Evolutionary conservation across 2,888 invertebrate species (phyloP).

Genomic region (Tiliacea aurago): DNA sequence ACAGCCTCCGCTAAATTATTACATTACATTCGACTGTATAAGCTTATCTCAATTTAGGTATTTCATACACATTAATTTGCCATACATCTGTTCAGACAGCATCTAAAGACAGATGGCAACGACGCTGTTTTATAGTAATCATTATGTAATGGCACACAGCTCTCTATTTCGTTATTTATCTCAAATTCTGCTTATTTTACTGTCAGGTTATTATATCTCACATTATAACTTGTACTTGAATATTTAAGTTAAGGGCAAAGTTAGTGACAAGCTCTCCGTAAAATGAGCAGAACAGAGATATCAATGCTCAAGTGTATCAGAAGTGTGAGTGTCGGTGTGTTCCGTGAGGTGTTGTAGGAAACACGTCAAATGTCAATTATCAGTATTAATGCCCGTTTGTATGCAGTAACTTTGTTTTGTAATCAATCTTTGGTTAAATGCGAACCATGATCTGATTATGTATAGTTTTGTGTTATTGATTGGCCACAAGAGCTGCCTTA

Average conservation of each 20-base stretch:
- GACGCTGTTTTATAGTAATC: slow-evolving; percentile 20
- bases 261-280: slow-evolving; percentile 39
- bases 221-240: slow-evolving; percentile 51
- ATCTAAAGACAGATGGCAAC: slow-evolving; percentile 39
- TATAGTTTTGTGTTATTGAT: slow-evolving; percentile 10
- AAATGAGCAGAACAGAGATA: slow-evolving; percentile 47
- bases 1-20: slow-evolving; percentile 43
- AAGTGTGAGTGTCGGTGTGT: slow-evolving; percentile 18
- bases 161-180: slow-evolving; percentile 19
- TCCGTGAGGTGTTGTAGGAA: slow-evolving; percentile 16
- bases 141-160: slow-evolving; percentile 56
- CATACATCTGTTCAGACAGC: slow-evolving; percentile 30
- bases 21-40: slow-evolving; percentile 46
- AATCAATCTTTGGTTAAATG: slow-evolving; percentile 69
- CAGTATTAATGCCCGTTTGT: slow-evolving; percentile 70
- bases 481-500: slow-evolving; percentile 20
- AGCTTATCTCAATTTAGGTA: slow-evolving; percentile 54
- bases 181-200: slow-evolving; percentile 38
- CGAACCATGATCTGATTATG: slow-evolving; percentile 49
- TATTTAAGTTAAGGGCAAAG: slow-evolving; percentile 5
- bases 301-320: slow-evolving; percentile 25
- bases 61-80: slow-evolving; percentile 48
- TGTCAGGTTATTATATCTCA: slow-evolving; percentile 27
- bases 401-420: slow-evolving; percentile 65
- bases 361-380: slow-evolving; percentile 34